Evolutionary conservation across 2,113 vertebrate genomes (phyloP).

Genomic region (Poeciliopsis turrubarensis): DNA sequence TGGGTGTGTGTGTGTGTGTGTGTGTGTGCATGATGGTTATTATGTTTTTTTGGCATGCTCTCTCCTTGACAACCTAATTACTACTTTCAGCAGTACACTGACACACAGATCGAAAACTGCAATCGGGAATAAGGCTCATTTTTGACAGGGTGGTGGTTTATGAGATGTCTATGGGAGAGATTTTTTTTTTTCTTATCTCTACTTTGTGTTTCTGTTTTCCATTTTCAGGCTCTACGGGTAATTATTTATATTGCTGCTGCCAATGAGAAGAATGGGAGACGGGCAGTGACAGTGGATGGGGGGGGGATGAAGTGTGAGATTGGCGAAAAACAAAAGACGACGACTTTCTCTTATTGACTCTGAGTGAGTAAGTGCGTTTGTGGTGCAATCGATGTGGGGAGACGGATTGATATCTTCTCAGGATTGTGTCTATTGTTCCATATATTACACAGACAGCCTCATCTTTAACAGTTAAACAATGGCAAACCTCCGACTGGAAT

Average conservation of each 20-base stretch:
- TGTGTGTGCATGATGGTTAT: slow-evolving; percentile 26
- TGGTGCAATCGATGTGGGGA: neutral
- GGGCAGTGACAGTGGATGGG: neutral
- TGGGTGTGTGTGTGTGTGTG: slow-evolving; percentile 18
- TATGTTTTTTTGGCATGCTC: slow-evolving; percentile 59
- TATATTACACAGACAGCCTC: neutral
- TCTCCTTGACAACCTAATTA: slow-evolving; percentile 75
- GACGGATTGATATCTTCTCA: slow-evolving; percentile 17
- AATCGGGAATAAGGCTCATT: slow-evolving; percentile 53
- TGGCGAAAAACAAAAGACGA: slow-evolving; percentile 19
- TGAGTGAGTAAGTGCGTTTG: slow-evolving; percentile 10
- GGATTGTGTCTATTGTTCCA: neutral
- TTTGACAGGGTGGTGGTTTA: slow-evolving; percentile 69
- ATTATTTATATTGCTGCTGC: slow-evolving; percentile 53
- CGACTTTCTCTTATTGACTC: slow-evolving; percentile 15
- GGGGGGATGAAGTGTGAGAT: neutral
- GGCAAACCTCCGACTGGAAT: neutral
- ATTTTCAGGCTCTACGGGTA: slow-evolving; percentile 22
- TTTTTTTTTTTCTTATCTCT: slow-evolving; percentile 9
- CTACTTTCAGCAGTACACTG: slow-evolving; percentile 60
- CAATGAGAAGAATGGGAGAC: slow-evolving; percentile 31
- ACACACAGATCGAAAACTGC: slow-evolving; percentile 67
- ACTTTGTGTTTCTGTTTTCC: slow-evolving; percentile 42
- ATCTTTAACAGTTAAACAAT: neutral
- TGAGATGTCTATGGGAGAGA: slow-evolving; percentile 59